Base-by-base conservation (phyloP, 2,888 invertebrate species). In the Diadegma fenestrale region DNA sequence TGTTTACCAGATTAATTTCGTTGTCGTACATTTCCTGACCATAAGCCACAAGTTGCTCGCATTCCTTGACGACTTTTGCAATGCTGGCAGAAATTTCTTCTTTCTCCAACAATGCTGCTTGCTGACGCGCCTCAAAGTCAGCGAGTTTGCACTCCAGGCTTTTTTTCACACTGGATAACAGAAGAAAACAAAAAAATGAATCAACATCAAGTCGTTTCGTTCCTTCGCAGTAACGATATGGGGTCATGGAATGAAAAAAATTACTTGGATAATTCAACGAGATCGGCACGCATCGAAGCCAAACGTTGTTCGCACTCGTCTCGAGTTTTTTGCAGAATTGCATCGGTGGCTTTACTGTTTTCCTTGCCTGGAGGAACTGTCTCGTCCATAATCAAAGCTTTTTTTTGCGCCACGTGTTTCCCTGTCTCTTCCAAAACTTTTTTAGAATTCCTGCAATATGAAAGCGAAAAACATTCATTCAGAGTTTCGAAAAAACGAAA, bases 21-120 rank as follows among this genome's bases (percentile, higher is more conserved):
- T 75, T 82, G 4, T 89, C 81, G 72, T 90, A 91, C 5, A 86
- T 54, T 0, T 89, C 71, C 63, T 92, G 90, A 30, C 79, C 89
- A n/a, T 75, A 64, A 4, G 76, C 86, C 0, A 89, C 14, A 75
- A 90, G 84, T 8, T 33, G 17, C 0, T 8, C 8, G 41, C 58
- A 88, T 43, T 90, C 85, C 7, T 77, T 80, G 37, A 90, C 88
- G 0, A 79, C 8, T 48, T 87, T 84, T 12, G 64, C 69, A 30
- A 85, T 82, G 0, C n/a, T 22, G 7, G 43, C 73, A 10, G 77
- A 77, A 30, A 88, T 68, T 43, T 87, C 54, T 3, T 87, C 80
- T 22, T 51, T 82, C 68, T 89, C 61, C 22, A 80, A 75, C n/a
- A 17, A 71, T 58, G 84, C 73, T 26, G 90, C 88, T 33, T 88